Conservation (phyloP, 1,140 invertebrate species). For the Pseudomyrmex sp. region DNA sequence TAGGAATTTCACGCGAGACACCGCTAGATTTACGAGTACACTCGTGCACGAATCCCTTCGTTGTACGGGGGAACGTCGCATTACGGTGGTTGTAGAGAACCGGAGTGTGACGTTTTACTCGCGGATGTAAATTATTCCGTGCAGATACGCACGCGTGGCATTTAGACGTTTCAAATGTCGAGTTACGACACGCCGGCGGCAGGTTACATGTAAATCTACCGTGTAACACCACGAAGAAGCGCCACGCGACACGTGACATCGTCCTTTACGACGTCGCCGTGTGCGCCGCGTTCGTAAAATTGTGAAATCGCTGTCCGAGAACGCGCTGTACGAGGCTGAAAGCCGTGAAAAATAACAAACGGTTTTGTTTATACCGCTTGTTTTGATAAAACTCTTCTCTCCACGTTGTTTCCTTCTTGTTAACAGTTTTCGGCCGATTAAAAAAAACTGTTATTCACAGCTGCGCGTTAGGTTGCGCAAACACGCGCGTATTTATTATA, state of each 20-base stretch:
- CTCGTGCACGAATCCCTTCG: background rate
- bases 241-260: background rate
- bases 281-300: background rate
- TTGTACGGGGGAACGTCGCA: background rate
- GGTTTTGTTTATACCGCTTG: no score
- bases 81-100: background rate
- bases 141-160: slow-evolving; percentile 39
- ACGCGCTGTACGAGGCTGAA: background rate
- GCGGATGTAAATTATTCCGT: slow-evolving; percentile 56
- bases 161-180: slow-evolving; percentile 51
- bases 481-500: no score
- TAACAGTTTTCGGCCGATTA: no score
- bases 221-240: slow-evolving; percentile 41
- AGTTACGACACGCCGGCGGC: slow-evolving; percentile 9
- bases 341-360: no score
- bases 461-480: no score
- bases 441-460: no score
- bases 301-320: background rate
- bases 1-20: background rate
- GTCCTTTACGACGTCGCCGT: background rate
- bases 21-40: slow-evolving; percentile 21
- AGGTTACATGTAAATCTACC: slow-evolving; percentile 32
- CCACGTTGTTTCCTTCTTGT: no score
- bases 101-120: slow-evolving; percentile 40
- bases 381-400: no score